Evolutionary conservation across 2,888 invertebrate species (phyloP), one percentile per base, ranked within the genome.

Genomic region (Lapara coniferarum): DNA sequence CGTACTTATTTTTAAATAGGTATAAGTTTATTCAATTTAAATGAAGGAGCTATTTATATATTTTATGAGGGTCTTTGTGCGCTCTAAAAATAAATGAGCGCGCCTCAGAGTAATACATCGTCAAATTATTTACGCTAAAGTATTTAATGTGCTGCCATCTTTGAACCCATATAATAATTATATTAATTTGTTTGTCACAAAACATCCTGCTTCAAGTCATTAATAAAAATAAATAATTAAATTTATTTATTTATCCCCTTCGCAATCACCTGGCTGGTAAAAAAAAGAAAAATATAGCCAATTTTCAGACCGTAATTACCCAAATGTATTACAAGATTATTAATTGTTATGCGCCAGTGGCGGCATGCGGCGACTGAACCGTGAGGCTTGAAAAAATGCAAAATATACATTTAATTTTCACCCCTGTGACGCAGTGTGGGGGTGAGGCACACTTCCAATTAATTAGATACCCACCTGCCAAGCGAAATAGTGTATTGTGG

Each of bases 381-480:
- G 74, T 75, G 78, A 80, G 78, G 84, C 84, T 75, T 77, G 71
- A 77, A 87, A 84, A 92, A 91, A 92, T 92, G 88, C 89, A 90
- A 92, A 91, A 88, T 86, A 90, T 78, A 89, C 89, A 89, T 92
- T 89, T 89, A 89, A 89, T 92, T 91, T 76, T 88, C 81, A 84
- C 89, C 89, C 88, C 87, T 75, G 71, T 68, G 73, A 74, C 72
- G 77, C 78, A 19, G 59, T 59, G 79, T 76, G 84, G 81, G 81
- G 84, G 84, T 77, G 75, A 78, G 81, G 80, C 84, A 78, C 83
- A 83, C 86, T 83, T 85, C 85, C 89, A 89, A 89, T 89, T 91
- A 91, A 91, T 90, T 91, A 91, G 86, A 87, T 83, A 80, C 84
- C 89, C 89, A 91, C 92, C 92, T 91, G 90, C 89, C 80, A 82